Evolutionary conservation across 2,888 invertebrate genomes (phyloP), one percentile per base, ranked within the genome.

Genomic region (Adelognathus sp.): DNA sequence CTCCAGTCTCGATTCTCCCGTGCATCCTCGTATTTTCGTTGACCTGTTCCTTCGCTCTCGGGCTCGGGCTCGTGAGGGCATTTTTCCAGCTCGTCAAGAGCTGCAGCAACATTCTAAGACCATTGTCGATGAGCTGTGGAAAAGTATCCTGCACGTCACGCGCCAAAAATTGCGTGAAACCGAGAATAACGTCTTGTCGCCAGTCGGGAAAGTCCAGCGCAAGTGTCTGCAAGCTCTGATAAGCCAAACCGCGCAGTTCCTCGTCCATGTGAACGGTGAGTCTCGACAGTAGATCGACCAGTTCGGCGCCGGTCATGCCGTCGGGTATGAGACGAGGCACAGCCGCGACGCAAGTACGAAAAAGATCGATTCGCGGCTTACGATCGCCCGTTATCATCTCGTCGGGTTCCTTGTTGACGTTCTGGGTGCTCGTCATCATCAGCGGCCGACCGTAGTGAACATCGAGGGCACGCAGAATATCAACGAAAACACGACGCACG

Each of bases 231-330:
- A 99, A 93, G 85, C 98, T 97, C 91, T 98, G 98, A 92, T 97
- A 98, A 0, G 98, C 98, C 67, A 99, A 93, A 2, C 96, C 97
- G 29, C 98, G 94, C 67, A 99, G 93, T 92, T 99, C 99, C 90
- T 99, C 99, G 87, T 99, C 99, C 96, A 99, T 97, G 90, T 99
- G 99, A 0, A 99, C 97, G 0, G 99, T 99, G 54, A 99, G 94
- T 3, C 99, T 94, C 41, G 98, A 96, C 2, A 99, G 93, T 82
- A 99, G 93, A 88, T 99, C 99, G 2, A 99, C 97, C 73, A 99
- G 93, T 91, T 99, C 99, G 33, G 96, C 95, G 9, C 97, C 95
- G 14, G 96, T 97, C 98, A 99, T 99, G 9, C 98, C 99, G 89
- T 99, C 99, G 0, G 99, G 99, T 85, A 99, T 97, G 24, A 99